Evolutionary conservation across 1,140 invertebrate species (phyloP).

Genomic region (Coboldia fuscipes): DNA sequence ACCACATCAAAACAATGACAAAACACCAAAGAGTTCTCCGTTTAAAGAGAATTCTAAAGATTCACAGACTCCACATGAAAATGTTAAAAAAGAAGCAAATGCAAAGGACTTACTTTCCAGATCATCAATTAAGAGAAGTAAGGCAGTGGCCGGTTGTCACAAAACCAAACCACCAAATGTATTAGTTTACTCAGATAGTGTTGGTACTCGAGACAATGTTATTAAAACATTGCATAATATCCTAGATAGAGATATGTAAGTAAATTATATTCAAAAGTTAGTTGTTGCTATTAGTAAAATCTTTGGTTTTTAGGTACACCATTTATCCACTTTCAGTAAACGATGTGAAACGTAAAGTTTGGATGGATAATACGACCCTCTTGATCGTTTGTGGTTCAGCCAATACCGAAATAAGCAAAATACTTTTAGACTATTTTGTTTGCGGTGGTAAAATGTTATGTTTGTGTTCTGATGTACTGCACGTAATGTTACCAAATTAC

Average conservation of each 20-base stretch:
- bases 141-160: slow-evolving; percentile 10
- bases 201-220: slow-evolving; percentile 44
- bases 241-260: slow-evolving; percentile 45
- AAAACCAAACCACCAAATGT: slow-evolving; percentile 62
- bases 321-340: slow-evolving; percentile 45
- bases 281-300: background rate
- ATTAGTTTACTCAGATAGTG: slow-evolving; percentile 59
- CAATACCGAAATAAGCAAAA: slow-evolving; percentile 33
- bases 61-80: too few species aligned
- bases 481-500: slow-evolving; percentile 53
- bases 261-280: slow-evolving; percentile 4
- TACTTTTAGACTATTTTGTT: slow-evolving; percentile 49
- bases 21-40: too few species aligned
- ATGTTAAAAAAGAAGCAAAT: background rate
- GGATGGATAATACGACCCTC: slow-evolving; percentile 47
- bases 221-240: slow-evolving; percentile 39
- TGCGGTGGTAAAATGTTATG: slow-evolving; percentile 55
- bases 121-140: slow-evolving; percentile 7
- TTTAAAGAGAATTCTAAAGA: too few species aligned
- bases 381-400: slow-evolving; percentile 58
- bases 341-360: slow-evolving; percentile 34
- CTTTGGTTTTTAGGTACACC: slow-evolving; percentile 35
- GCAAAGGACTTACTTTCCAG: background rate
- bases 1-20: background rate
- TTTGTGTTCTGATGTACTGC: slow-evolving; percentile 60